These are phyloP conservation scores for Himalopsyche tibetana DNA, from an alignment of 2,888 invertebrate species.

Conservation along the genomic window DNA sequence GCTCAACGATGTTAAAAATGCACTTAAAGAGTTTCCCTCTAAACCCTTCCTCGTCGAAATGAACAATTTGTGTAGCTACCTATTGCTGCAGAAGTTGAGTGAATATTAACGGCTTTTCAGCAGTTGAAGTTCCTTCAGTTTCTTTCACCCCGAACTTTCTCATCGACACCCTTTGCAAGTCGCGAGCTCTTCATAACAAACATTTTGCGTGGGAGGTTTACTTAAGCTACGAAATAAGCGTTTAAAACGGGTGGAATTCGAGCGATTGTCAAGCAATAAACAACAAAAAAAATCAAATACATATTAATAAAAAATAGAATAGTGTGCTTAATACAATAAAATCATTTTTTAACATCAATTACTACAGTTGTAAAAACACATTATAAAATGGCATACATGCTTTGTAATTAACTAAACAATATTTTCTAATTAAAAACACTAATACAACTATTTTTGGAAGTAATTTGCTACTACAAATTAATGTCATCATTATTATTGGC, in stretches of 20 bases:
- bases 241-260: constrained; percentile 23
- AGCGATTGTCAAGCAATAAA: constrained; percentile 24
- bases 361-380: too few relatives aligned
- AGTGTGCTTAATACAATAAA: too few relatives aligned
- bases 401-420: too few relatives aligned
- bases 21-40: constrained; percentile 54
- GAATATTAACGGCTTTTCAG: constrained; percentile 65
- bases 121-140: constrained; percentile 55
- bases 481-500: too few relatives aligned
- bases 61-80: constrained; percentile 36
- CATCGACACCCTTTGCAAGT: constrained; percentile 51
- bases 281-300: too few relatives aligned
- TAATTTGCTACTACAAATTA: too few relatives aligned
- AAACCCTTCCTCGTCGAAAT: constrained; percentile 48
- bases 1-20: constrained; percentile 45
- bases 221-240: constrained; percentile 28
- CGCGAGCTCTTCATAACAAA: constrained; percentile 58
- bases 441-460: too few relatives aligned
- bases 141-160: constrained; percentile 45
- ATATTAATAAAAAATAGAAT: too few relatives aligned
- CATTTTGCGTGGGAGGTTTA: constrained; percentile 53
- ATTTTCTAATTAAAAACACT: too few relatives aligned
- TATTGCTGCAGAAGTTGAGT: constrained; percentile 52
- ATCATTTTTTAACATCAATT: too few relatives aligned
- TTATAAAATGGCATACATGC: too few relatives aligned